Conservation (phyloP, 1,140 invertebrate species). For the Phenacoccus solenopsis region DNA sequence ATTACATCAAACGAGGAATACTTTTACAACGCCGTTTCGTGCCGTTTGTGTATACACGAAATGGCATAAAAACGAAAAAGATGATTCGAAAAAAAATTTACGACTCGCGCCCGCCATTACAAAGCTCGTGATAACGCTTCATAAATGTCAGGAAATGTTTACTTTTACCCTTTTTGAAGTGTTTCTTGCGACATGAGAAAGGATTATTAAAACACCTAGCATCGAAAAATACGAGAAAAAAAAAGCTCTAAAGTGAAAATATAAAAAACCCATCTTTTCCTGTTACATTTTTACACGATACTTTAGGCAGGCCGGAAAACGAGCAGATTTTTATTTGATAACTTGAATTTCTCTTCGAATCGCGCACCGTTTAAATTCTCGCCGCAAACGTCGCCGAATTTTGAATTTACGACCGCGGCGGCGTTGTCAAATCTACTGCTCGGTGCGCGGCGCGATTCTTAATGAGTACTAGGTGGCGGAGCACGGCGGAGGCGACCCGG, state of each 20-base stretch:
- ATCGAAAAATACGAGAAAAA: no score
- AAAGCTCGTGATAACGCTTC: constrained; percentile 10
- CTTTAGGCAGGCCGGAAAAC: background rate
- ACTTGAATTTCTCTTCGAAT: background rate
- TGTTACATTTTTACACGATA: background rate
- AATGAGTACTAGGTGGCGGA: background rate
- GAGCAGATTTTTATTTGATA: background rate
- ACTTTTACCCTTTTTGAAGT: constrained; percentile 9
- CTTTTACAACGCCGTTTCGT: no score
- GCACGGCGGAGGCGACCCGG: background rate
- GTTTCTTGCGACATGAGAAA: background rate
- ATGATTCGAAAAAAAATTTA: constrained; percentile 8
- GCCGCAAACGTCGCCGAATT: background rate
- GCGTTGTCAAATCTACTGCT: background rate
- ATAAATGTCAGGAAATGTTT: constrained; percentile 17
- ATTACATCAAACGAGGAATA: no score
- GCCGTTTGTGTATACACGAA: no score
- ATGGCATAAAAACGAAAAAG: background rate
- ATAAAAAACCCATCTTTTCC: background rate
- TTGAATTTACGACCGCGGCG: background rate
- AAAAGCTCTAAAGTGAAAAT: background rate
- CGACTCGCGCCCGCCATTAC: background rate
- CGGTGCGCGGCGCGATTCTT: background rate
- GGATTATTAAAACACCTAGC: constrained; percentile 3
- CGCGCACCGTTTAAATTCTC: background rate